Base-by-base conservation (phyloP, 1,140 invertebrate species). In the Caligus rogercresseyi region DNA sequence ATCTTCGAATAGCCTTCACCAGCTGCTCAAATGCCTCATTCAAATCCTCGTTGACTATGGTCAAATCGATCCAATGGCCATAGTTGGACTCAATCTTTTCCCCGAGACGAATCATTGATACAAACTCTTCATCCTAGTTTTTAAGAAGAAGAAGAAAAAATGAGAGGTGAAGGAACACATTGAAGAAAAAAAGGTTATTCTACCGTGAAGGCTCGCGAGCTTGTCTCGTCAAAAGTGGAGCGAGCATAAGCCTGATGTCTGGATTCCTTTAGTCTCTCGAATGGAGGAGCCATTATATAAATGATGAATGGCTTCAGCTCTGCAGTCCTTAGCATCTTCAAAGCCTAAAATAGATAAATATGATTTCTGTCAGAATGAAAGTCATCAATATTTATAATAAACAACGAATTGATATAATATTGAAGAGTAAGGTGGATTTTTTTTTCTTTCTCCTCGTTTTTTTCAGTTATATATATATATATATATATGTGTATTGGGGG, bases 301-400 rank as follows among this genome's bases (percentile, higher is more conserved):
- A 98, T 82, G 24, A 98, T 83, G 73, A 90, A 95, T 25, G 94
- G 94, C 73, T 94, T 95, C 66, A 97, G 77, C 68, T 89, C 85
- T 15, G 89, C 81, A 16, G 83, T 89, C 66, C 91, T 78, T 54
- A 98, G 72, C 77, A 89, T 86, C 76, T 93, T 92, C 43, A 98
- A 76, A 3, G 92, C 89, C 78, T 96, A 13, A 57, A n/a, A 54
- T 23, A 1, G 21, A 7, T 68, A 65, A 61, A 64, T 16, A 56
- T 3, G 24, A n/a, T n/a, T n/a, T n/a, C n/a, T n/a, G n/a, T n/a
- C n/a, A n/a, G n/a, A n/a, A n/a, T n/a, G n/a, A n/a, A n/a, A n/a
- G n/a, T n/a, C n/a, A n/a, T n/a, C n/a, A n/a, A n/a, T n/a, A n/a
- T n/a, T n/a, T n/a, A n/a, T n/a, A n/a, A n/a, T n/a, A n/a, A n/a